A percentile compares a stretch with the other conserved stretches of the same genome.
These are phyloP conservation scores for Lamellibrachia columna DNA, from an alignment of 2,888 invertebrate genomes.

Conservation along the genomic window DNA sequence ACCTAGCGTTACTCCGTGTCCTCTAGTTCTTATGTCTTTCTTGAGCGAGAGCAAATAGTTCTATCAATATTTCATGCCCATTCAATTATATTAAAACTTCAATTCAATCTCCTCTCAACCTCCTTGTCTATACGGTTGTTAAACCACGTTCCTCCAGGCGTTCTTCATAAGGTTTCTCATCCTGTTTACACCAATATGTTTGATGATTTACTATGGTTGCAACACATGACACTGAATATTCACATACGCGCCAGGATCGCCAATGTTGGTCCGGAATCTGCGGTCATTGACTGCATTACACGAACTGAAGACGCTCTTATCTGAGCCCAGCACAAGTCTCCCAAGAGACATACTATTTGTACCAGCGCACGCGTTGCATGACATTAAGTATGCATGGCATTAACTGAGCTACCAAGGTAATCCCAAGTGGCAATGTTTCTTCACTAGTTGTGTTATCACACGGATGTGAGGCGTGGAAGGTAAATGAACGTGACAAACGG, in stretches of 20 bases:
- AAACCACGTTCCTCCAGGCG: too few relatives aligned
- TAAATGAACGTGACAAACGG: too few relatives aligned
- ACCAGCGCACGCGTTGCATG: not conserved
- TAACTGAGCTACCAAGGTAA: not conserved
- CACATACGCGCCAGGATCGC: not conserved
- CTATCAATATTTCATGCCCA: too few relatives aligned
- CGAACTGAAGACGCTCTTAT: not conserved
- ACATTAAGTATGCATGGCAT: not conserved
- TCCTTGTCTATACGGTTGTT: too few relatives aligned
- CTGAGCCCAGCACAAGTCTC: not conserved
- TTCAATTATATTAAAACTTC: too few relatives aligned
- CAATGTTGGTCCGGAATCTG: not conserved
- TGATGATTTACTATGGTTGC: not conserved
- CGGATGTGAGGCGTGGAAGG: too few relatives aligned
- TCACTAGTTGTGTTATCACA: too few relatives aligned
- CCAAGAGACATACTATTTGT: not conserved
- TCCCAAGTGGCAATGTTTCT: too few relatives aligned
- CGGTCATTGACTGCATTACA: not conserved
- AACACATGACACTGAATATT: not conserved
- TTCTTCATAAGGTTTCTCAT: not conserved
- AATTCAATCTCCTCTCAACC: too few relatives aligned
- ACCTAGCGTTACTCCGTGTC: too few relatives aligned
- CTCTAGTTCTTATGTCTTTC: too few relatives aligned
- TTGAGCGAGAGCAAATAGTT: too few relatives aligned
- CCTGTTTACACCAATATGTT: not conserved